Percentiles rank a stretch among this genome's conserved stretches.
Evolutionary conservation across 1,140 invertebrate genomes (phyloP).

Genomic region (Zaprionus davidi): DNA sequence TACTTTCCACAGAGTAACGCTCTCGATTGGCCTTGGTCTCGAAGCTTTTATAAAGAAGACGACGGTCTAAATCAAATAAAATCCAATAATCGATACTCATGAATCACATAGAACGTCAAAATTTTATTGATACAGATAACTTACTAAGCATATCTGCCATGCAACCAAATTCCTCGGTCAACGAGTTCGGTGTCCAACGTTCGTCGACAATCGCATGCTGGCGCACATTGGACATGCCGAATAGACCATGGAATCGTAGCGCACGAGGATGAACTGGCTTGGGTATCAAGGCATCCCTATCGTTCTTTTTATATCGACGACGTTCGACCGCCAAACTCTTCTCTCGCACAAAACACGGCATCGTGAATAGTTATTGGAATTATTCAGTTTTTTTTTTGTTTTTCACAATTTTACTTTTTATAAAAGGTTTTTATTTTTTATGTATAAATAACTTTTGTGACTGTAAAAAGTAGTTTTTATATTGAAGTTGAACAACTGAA

Average conservation of each 20-base stretch:
- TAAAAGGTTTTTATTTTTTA: too few species aligned
- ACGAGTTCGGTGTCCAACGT: constrained; percentile 67
- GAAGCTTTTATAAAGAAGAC: constrained; percentile 63
- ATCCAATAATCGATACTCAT: not conserved
- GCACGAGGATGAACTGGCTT: constrained; percentile 75
- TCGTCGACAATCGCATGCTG: constrained; percentile 76
- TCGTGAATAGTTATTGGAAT: constrained; percentile 16
- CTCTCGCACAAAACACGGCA: constrained; percentile 63
- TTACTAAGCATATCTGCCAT: constrained; percentile 77
- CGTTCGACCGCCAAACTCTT: constrained; percentile 30
- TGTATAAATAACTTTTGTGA: not conserved
- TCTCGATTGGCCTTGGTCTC: constrained; percentile 69
- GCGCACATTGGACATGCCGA: constrained; percentile 67
- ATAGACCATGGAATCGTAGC: constrained; percentile 70
- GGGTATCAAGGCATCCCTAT: constrained; percentile 60
- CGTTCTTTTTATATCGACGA: constrained; percentile 38
- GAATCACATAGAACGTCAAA: not conserved
- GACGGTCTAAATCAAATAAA: constrained; percentile 48
- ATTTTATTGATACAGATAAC: constrained; percentile 12
- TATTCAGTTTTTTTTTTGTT: not conserved
- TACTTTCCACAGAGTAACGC: constrained; percentile 56
- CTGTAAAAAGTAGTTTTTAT: not conserved
- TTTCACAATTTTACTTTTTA: not conserved
- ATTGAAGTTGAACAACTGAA: not conserved
- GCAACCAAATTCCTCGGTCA: constrained; percentile 73